Conservation (phyloP, 2,113 vertebrate genomes). For the Bujurquina vittata region DNA sequence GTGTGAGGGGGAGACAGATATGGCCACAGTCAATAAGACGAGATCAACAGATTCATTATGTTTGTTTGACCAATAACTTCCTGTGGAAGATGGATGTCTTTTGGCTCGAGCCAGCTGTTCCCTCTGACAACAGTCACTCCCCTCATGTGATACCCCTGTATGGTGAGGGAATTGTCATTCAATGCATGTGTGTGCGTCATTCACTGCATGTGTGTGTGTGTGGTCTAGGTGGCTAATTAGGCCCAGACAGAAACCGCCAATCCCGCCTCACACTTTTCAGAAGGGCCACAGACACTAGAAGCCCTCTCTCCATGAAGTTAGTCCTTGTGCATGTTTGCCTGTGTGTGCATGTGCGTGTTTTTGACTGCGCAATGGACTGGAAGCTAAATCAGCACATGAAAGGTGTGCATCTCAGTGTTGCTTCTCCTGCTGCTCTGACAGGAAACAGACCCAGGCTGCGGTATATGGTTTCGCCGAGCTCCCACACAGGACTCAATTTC, state of each 20-base stretch:
- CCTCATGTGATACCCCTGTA: conserved; percentile 45
- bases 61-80: conserved; percentile 76
- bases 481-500: conserved; percentile 58
- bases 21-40: conserved; percentile 53
- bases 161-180: conserved; percentile 59
- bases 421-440: conserved; percentile 63
- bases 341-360: conserved; percentile 25
- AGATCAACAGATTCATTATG: conserved; percentile 58
- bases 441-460: conserved; percentile 66
- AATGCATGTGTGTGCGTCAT: conserved; percentile 30
- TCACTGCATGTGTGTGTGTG: conserved; percentile 59
- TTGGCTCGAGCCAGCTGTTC: conserved; percentile 64
- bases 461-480: conserved; percentile 64
- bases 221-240: conserved; percentile 71
- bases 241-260: conserved; percentile 55
- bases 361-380: conserved; percentile 31
- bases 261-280: conserved; percentile 62
- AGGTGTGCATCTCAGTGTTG: conserved; percentile 69
- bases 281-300: conserved; percentile 58
- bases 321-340: conserved; percentile 23
- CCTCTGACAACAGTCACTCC: conserved; percentile 56
- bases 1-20: conserved; percentile 30
- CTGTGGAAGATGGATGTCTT: conserved; percentile 73
- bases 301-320: conserved; percentile 43
- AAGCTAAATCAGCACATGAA: conserved; percentile 72